Percentiles rank a stretch among this genome's conserved stretches.
These are phyloP conservation scores for Serinus canaria DNA, from an alignment of 2,113 vertebrate species.

Conservation along the genomic window DNA sequence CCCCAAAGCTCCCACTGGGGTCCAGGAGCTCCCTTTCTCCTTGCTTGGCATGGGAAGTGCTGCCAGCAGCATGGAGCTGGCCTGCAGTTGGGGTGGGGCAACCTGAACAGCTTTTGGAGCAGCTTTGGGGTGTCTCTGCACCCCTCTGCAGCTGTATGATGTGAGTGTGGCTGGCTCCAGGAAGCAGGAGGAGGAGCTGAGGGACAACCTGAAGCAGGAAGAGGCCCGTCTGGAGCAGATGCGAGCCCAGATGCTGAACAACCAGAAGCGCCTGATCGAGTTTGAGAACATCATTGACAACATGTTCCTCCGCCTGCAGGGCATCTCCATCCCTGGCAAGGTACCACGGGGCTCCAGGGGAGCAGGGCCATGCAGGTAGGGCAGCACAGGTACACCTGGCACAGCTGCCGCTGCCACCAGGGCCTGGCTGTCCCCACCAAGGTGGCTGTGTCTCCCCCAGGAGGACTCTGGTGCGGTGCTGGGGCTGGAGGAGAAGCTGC, in stretches of 20 bases:
- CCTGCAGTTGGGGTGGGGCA: neutral
- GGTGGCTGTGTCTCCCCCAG: neutral
- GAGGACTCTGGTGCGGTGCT: accelerated
- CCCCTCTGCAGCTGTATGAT: neutral
- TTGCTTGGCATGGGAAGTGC: neutral
- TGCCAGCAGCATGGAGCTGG: neutral
- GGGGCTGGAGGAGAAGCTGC: neutral
- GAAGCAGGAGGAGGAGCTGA: neutral
- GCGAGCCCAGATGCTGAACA: neutral
- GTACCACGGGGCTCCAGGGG: accelerated
- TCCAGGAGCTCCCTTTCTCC: neutral
- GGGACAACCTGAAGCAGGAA: neutral
- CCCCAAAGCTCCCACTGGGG: neutral
- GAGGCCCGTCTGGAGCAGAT: neutral
- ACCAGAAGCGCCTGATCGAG: neutral
- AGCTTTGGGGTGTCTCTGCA: neutral
- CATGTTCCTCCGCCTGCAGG: neutral
- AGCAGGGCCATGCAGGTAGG: neutral
- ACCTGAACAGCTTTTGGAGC: neutral
- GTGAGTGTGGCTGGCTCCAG: neutral
- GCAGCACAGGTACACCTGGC: accelerated
- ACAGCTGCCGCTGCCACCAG: neutral
- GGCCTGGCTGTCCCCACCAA: neutral
- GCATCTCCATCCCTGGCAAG: neutral
- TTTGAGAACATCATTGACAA: neutral